Base-by-base conservation (phyloP, 2,797 vertebrate species). In the Aplochiton taeniatus region DNA sequence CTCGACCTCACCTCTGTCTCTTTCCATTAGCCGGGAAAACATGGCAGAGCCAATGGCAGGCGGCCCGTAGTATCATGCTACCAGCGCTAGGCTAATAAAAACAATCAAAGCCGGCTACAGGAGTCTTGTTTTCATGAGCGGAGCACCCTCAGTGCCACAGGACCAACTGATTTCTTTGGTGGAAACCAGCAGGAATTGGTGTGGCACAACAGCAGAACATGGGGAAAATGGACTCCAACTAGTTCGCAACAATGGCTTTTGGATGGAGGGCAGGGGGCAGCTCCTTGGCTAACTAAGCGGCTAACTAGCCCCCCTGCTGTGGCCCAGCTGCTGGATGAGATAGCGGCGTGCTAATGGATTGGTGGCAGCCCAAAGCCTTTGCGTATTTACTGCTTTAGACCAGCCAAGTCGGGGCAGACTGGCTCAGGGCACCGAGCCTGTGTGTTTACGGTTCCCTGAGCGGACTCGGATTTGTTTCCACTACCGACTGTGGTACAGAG, bases 241-340 rank as follows among this genome's bases (percentile, higher is more conserved):
- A 66, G 75, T 83, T 58, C 18, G 17, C 65, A 51, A 65, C 83
- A 83, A 83, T 81, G 72, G 77, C 69, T 81, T 82, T 82, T 62
- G 72, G 63, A 63, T 8, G 65, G 63, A 56, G 77, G 74, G 73
- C 53, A 49, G 64, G 79, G 84, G 72, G 69, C 70, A 69, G 86
- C 71, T 83, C 68, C 71, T 69, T 62, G 73, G 74, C 77, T 82
- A 81, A 82, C 80, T 76, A 82, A 88, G 86, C 59, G 11, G 83
- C 77, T 83, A 86, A 87, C 84, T 69, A 73, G 81, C 71, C 68
- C 31, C 75, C 84, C 88, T 78, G 78, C 83, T 81, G 83, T 47
- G 73, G 53, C 76, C 70, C 83, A 85, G 83, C 83, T 86, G 85
- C 77, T 86, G 73, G 66, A 79, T 78, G 72, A 72, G 79, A 85